These are phyloP conservation scores for Conomelus anceps DNA, from an alignment of 2,888 invertebrate genomes.

Conservation along the genomic window DNA sequence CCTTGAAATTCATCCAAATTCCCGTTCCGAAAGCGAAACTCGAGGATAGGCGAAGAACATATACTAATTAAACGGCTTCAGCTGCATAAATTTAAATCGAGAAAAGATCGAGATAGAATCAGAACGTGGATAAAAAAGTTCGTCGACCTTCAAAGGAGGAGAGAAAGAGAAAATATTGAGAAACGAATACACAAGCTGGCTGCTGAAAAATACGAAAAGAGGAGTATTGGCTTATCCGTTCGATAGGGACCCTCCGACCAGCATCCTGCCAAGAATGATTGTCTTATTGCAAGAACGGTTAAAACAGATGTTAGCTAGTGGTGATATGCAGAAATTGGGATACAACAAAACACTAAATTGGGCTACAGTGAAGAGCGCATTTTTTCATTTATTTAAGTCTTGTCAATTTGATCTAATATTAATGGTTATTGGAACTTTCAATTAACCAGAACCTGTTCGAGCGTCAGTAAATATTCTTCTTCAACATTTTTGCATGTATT, in stretches of 20 bases:
- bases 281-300: neutral
- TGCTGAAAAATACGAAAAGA: neutral
- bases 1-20: no score
- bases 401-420: no score
- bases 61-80: neutral
- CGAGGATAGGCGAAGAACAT: no score
- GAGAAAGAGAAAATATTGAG: neutral
- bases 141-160: neutral
- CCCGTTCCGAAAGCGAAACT: no score
- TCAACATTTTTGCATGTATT: no score
- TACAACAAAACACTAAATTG: no score
- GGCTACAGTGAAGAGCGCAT: no score
- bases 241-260: neutral
- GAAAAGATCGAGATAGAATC: neutral
- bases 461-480: no score
- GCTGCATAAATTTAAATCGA: neutral
- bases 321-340: neutral
- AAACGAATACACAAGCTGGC: neutral
- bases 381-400: no score
- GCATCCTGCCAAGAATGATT: neutral
- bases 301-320: neutral
- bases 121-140: neutral
- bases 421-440: no score
- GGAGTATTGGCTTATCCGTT: neutral
- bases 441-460: no score